Evolutionary conservation across 2,888 invertebrate genomes (phyloP).

Genomic region (Pyrgus malvae): DNA sequence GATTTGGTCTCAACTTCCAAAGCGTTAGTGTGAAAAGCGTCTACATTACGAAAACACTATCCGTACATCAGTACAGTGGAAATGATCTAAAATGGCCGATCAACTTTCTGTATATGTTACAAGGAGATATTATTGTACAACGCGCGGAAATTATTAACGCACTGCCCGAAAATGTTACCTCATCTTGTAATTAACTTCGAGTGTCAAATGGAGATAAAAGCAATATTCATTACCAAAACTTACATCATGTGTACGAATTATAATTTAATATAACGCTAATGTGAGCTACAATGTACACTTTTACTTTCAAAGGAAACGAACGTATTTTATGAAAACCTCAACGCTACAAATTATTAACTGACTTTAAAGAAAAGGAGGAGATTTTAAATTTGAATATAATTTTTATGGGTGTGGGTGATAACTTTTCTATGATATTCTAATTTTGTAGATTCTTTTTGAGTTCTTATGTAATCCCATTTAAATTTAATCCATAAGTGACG

Average conservation of each 20-base stretch:
- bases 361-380: too few species aligned
- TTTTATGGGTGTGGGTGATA: too few species aligned
- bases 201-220: constrained; percentile 12
- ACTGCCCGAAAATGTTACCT: constrained; percentile 25
- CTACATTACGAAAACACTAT: constrained; percentile 23
- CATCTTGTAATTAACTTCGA: constrained; percentile 22
- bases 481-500: too few species aligned
- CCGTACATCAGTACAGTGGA: constrained; percentile 27
- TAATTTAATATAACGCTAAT: not conserved
- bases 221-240: constrained; percentile 7
- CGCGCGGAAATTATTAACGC: constrained; percentile 29
- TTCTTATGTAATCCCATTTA: too few species aligned
- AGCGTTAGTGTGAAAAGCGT: constrained; percentile 5
- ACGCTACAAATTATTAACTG: too few species aligned
- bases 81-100: constrained; percentile 30
- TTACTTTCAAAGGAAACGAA: not conserved
- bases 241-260: constrained; percentile 4
- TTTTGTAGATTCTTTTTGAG: too few species aligned
- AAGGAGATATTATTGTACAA: constrained; percentile 33
- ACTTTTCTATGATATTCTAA: too few species aligned
- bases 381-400: too few species aligned
- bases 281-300: not conserved
- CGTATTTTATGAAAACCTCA: not conserved
- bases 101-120: constrained; percentile 30
- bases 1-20: too few species aligned